Evolutionary conservation across 2,888 invertebrate genomes (phyloP), one percentile per base, ranked within the genome.

Genomic region (Troides oblongomaculatus): DNA sequence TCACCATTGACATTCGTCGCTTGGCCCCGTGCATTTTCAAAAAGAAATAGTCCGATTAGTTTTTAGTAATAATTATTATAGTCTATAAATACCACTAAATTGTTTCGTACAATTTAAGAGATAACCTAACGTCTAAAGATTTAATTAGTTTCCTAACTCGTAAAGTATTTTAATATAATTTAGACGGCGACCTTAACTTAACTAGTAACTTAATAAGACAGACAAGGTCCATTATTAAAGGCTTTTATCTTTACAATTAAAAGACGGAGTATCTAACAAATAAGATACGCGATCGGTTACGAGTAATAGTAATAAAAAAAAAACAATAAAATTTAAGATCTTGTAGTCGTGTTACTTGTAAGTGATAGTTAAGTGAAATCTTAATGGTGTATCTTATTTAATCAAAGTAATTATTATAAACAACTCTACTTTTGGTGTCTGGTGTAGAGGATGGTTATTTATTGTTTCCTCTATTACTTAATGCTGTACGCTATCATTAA

Each of bases 381-480:
- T 67, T 57, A 56, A 62, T 12, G 46, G 17, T 36, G 50, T 64
- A 64, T 68, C 53, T 64, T 60, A 50, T 69, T 69, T 66, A 56
- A 66, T 64, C 64, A 43, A 46, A 64, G 59, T 59, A 69, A 69
- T 69, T 65, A 69, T 25, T 56, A n/a, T 64, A 64, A 62, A 65
- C 56, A 69, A 60, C 17, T 6, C 59, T 43, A 58, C 59, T 68
- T 36, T 63, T 25, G 39, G 56, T 67, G 57, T 68, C 50, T 64
- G 39, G 61, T 57, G 56, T 64, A 64, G 61, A 17, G 53, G 61
- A 64, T 65, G 62, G 56, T 62, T 61, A 64, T 64, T 69, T 64
- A 69, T 69, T n/a, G 61, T 69, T 69, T 69, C 69, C 69, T 62
- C 61, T 61, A 64, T 57, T 61, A 56, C 58, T 46, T 39, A 57